Evolutionary conservation across 2,797 vertebrate species (phyloP).

Genomic region (Bufotes viridis): DNA sequence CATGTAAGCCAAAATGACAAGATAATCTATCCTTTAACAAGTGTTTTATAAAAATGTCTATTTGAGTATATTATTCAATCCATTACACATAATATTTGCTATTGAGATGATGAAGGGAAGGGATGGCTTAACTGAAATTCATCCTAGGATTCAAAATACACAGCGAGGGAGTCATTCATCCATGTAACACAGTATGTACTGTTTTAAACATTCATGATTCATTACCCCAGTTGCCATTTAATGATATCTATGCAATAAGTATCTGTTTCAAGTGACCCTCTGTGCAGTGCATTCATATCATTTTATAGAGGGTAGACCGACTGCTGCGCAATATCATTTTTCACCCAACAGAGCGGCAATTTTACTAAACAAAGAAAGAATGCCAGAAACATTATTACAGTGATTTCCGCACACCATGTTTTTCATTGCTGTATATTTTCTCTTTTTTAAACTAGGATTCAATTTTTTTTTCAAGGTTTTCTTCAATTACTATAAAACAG

Average conservation of each 20-base stretch:
- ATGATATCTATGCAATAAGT: conserved; percentile 35
- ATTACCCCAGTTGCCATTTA: conserved; percentile 46
- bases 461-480: no score
- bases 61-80: conserved; percentile 57
- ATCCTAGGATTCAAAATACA: conserved; percentile 23
- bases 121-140: conserved; percentile 23
- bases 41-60: conserved; percentile 57
- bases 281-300: neutral
- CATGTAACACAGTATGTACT: conserved; percentile 34
- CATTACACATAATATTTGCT: conserved; percentile 47
- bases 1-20: conserved; percentile 54
- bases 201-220: conserved; percentile 45
- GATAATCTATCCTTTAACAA: conserved; percentile 55
- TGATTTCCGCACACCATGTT: neutral
- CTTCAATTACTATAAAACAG: neutral
- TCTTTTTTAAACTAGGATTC: neutral
- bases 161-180: conserved; percentile 27
- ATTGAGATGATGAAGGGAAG: conserved; percentile 39
- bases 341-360: neutral
- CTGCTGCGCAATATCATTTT: neutral
- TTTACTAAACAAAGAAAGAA: conserved; percentile 5
- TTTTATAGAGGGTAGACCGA: neutral
- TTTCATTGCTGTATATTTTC: neutral
- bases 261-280: conserved; percentile 27
- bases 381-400: neutral